Evolutionary conservation across 2,888 invertebrate species (phyloP), one percentile per base, ranked within the genome.

Genomic region (Bellardia bayeri): DNA sequence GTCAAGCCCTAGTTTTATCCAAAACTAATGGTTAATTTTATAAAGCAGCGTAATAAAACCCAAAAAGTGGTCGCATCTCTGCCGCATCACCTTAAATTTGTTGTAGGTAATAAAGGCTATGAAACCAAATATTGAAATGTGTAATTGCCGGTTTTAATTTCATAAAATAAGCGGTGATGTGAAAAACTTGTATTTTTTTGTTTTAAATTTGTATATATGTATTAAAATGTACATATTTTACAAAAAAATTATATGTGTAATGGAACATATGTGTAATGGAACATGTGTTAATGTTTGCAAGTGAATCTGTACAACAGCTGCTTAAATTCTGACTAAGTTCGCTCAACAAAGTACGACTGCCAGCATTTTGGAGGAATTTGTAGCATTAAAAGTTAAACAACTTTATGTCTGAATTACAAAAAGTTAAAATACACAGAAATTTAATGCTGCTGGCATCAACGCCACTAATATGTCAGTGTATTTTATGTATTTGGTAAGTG

Each of bases 321-420:
- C 6, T 51, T 51, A n/a, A 51, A 45, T 11, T 45, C 11, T 45
- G 13, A 11, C 45, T 45, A 3, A 13, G 13, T 45, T 45, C 45
- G 45, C 13, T 13, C 13, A 45, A 45, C 11, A 2, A 45, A n/a
- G n/a, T 51, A 51, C 23, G 23, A 23, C 4, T 5, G 11, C 51
- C 71, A 54, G 9, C 23, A 61, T 68, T 75, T 61, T 30, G 6
- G 11, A 49, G 30, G 66, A 51, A 11, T 66, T 30, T 45, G 49
- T 61, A 40, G 68, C 16, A 51, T 82, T 51, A 61, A 75, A 82
- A 68, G 61, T 82, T 75, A 49, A 82, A 75, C 61, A n/a, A 4
- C 16, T 49, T 54, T 51, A 33, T 33, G n/a, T 54, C 54, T 69
- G 33, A 54, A 66, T 66, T 45, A 45, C 3, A 45, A 23, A 0